Evolutionary conservation across 2,888 invertebrate genomes (phyloP).

Genomic region (Nephrotoma flavescens): DNA sequence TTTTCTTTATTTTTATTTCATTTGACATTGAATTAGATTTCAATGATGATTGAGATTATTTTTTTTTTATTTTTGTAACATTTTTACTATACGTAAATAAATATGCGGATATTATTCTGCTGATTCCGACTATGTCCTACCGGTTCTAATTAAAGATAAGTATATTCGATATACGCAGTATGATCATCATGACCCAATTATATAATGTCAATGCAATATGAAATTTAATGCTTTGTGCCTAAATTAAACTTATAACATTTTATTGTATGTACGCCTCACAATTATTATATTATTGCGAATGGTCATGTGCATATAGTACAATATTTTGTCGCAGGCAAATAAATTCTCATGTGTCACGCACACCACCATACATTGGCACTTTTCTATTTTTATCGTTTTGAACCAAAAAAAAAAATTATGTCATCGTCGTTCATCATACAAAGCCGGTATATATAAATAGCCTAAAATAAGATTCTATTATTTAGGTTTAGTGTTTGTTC

Average conservation of each 20-base stretch:
- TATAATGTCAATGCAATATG: neutral
- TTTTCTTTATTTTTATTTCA: neutral
- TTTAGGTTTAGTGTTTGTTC: neutral
- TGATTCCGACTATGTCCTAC: neutral
- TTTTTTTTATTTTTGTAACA: neutral
- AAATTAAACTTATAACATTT: neutral
- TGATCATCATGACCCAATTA: neutral
- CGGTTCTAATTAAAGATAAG: neutral
- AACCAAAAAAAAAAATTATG: neutral
- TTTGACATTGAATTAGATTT: neutral
- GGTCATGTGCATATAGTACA: neutral
- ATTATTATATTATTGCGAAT: neutral
- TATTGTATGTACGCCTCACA: too few relatives aligned
- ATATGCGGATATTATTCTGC: neutral
- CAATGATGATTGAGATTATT: neutral
- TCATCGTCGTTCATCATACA: neutral
- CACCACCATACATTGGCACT: neutral
- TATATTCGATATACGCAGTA: neutral
- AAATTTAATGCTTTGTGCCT: neutral
- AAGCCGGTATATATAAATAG: too few relatives aligned
- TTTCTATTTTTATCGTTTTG: neutral
- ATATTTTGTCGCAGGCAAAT: neutral
- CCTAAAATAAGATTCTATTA: neutral
- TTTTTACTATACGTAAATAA: neutral
- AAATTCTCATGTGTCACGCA: neutral